A percentile compares a stretch with the other conserved stretches of the same genome.
These are phyloP conservation scores for Ceratitis capitata DNA, from an alignment of 1,140 invertebrate genomes.

Conservation along the genomic window DNA sequence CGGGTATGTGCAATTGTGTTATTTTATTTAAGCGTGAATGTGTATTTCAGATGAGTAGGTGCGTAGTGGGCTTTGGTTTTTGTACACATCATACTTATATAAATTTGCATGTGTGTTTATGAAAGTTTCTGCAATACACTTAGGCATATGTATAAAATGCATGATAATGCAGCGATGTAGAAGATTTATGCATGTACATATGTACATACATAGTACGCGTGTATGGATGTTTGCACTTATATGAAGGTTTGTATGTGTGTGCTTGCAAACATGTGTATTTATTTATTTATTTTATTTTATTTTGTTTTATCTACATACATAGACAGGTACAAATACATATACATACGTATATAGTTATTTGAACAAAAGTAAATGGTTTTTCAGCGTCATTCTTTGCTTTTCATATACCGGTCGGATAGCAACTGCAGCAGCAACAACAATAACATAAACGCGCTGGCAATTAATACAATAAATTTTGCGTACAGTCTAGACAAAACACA, in stretches of 20 bases:
- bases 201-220: neutral
- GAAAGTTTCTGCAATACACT: too few species aligned
- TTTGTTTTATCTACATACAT: neutral
- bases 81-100: too few species aligned
- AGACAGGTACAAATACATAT: neutral
- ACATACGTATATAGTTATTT: neutral
- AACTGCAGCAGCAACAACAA: neutral
- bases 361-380: constrained; percentile 27
- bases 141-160: too few species aligned
- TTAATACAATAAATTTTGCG: constrained; percentile 38
- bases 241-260: neutral
- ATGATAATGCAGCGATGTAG: too few species aligned
- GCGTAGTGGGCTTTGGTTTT: neutral
- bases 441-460: neutral
- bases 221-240: neutral
- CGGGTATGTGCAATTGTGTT: neutral
- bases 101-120: too few species aligned
- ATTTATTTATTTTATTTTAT: neutral
- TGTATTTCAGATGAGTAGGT: neutral
- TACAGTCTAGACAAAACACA: constrained; percentile 35
- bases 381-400: constrained; percentile 12
- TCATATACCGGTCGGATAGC: constrained; percentile 11
- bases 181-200: neutral
- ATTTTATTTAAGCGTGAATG: neutral
- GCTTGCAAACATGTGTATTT: neutral